A percentile compares a stretch with the other conserved stretches of the same genome.
These are phyloP conservation scores for Phoebastria nigripes DNA, from an alignment of 2,797 vertebrate genomes.

Conservation along the genomic window DNA sequence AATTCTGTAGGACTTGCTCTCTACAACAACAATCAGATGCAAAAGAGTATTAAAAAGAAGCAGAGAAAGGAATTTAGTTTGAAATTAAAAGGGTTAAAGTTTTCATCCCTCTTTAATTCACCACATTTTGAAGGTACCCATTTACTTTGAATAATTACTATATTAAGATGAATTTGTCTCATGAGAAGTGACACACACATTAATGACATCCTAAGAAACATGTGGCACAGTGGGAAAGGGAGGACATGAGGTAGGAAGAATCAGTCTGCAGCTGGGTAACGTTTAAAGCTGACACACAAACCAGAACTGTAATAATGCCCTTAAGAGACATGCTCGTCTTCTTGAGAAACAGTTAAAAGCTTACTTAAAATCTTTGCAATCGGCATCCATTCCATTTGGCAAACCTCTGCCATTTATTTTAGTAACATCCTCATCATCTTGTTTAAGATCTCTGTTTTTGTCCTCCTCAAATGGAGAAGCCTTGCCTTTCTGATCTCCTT, in stretches of 20 bases:
- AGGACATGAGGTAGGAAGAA: constrained; percentile 41
- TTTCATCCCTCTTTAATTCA: constrained; percentile 23
- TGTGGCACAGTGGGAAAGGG: constrained; percentile 45
- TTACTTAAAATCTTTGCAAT: constrained; percentile 99
- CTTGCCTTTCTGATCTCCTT: constrained; percentile 90
- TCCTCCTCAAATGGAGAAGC: constrained; percentile 94
- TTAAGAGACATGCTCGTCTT: constrained; percentile 67
- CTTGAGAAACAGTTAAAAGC: constrained; percentile 75
- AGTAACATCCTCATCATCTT: constrained; percentile 86
- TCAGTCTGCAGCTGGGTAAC: constrained; percentile 48
- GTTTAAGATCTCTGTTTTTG: constrained; percentile 92
- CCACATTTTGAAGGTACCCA: neutral
- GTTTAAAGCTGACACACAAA: constrained; percentile 63
- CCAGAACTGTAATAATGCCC: constrained; percentile 50
- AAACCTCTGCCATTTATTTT: constrained; percentile 94
- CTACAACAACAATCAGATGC: constrained; percentile 19
- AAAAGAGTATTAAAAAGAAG: constrained; percentile 30
- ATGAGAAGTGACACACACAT: constrained; percentile 53
- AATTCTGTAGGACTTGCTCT: neutral
- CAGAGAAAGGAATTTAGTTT: constrained; percentile 32
- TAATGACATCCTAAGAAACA: constrained; percentile 60
- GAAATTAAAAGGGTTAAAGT: neutral
- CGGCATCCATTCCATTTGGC: constrained; percentile 95
- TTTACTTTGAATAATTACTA: constrained; percentile 1
- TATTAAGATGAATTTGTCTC: constrained; percentile 43